Conservation (phyloP, 2,113 vertebrate genomes). For the Spilogale gracilis region DNA sequence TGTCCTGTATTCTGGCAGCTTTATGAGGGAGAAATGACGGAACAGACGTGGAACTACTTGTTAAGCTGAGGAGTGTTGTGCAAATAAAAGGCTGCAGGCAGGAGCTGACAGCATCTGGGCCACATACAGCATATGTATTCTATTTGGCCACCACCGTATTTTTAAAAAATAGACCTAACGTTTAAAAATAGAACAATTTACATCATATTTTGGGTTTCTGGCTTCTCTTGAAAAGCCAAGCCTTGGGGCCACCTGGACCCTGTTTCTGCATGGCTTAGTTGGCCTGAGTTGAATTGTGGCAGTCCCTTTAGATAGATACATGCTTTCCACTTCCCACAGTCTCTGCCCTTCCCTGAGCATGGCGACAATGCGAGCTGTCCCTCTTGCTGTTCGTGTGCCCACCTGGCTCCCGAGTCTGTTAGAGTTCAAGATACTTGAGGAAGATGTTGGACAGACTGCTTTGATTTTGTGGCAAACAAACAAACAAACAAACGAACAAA, state of each 20-base stretch:
- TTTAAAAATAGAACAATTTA: background rate
- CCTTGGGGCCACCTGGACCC: background rate
- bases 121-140: background rate
- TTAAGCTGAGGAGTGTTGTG: background rate
- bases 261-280: background rate
- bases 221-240: slow-evolving; percentile 20
- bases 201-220: background rate
- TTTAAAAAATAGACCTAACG: slow-evolving; percentile 5
- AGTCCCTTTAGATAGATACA: background rate
- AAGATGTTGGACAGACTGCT: background rate
- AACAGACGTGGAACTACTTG: background rate
- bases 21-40: background rate
- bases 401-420: background rate
- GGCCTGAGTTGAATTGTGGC: background rate
- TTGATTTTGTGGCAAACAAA: background rate
- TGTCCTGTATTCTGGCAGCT: background rate
- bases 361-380: background rate
- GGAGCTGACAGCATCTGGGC: background rate
- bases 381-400: background rate
- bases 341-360: background rate
- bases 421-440: background rate
- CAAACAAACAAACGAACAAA: background rate
- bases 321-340: rapidly evolving
- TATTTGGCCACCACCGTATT: background rate
- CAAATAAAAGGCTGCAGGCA: background rate